Conservation (phyloP, 2,797 vertebrate species). For the Megalops cyprinoides region DNA sequence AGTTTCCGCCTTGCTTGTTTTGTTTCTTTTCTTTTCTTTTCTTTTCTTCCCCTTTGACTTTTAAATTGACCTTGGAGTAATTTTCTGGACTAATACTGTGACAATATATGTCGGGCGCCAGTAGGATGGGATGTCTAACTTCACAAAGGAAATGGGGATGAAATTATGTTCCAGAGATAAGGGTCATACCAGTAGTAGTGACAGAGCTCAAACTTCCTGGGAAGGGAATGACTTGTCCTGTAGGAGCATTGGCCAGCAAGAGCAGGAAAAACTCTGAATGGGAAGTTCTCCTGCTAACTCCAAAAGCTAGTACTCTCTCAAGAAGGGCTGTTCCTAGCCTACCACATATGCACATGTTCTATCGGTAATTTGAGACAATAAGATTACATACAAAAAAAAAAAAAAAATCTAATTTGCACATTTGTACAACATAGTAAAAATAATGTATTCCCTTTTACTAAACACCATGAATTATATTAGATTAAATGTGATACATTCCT, state of each 20-base stretch:
- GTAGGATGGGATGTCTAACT: conserved; percentile 60
- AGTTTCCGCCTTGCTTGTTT: conserved; percentile 39
- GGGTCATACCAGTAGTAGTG: conserved; percentile 53
- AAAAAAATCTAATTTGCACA: neutral
- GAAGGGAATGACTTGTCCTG: conserved; percentile 26
- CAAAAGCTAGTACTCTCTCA: neutral
- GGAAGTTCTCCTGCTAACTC: conserved; percentile 20
- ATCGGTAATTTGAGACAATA: neutral
- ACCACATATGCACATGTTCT: neutral
- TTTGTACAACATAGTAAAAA: neutral
- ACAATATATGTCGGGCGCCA: conserved; percentile 63
- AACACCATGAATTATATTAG: neutral
- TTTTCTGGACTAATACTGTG: conserved; percentile 64
- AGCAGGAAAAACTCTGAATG: conserved; percentile 30
- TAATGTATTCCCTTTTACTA: neutral
- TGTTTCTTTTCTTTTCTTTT: conserved; percentile 36
- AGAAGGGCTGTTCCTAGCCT: no score
- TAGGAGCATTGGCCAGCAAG: conserved; percentile 16
- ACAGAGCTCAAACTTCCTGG: conserved; percentile 29
- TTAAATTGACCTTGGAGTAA: conserved; percentile 60
- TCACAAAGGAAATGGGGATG: conserved; percentile 62
- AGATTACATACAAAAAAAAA: neutral
- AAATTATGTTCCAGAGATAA: conserved; percentile 67
- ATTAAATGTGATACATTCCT: conserved; percentile 29
- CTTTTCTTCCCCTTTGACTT: conserved; percentile 37